phyloP scores from a whole-genome alignment of 23 tunicate species.

The Styela plicata region DNA sequence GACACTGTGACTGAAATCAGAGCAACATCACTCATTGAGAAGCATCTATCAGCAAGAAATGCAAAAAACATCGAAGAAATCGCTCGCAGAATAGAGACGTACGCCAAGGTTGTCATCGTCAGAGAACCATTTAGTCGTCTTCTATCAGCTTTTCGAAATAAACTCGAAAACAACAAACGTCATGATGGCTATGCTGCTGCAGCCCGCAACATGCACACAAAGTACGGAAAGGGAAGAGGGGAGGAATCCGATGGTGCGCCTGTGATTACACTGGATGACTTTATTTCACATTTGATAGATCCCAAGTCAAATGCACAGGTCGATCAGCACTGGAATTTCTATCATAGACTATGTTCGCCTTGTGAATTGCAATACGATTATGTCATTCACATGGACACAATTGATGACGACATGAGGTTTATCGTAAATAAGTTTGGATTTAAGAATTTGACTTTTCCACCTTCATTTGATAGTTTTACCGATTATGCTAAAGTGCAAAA shows the following conservation, averaged over 20 bases:
- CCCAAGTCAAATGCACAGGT: not conserved
- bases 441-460: conserved; percentile 17
- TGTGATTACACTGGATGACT: conserved; percentile 8
- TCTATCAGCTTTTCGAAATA: conserved; percentile 21
- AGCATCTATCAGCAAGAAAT: conserved; percentile 10
- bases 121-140: conserved; percentile 30
- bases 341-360: conserved; percentile 51
- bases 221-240: conserved; percentile 1
- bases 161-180: conserved; percentile 6
- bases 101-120: conserved; percentile 11
- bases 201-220: conserved; percentile 12
- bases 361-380: conserved; percentile 69
- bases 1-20: not conserved
- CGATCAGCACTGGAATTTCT: conserved; percentile 55
- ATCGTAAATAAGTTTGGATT: not conserved
- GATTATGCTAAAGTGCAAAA: conserved; percentile 12
- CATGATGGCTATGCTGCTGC: conserved; percentile 4
- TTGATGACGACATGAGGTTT: conserved; percentile 45
- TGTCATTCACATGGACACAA: conserved; percentile 30
- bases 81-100: not conserved
- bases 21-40: conserved; percentile 24
- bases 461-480: not conserved
- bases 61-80: not conserved
- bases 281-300: not conserved
- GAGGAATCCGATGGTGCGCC: conserved; percentile 10